Base-by-base conservation (phyloP, 2,888 invertebrate genomes). In the Torymus tubicola region DNA sequence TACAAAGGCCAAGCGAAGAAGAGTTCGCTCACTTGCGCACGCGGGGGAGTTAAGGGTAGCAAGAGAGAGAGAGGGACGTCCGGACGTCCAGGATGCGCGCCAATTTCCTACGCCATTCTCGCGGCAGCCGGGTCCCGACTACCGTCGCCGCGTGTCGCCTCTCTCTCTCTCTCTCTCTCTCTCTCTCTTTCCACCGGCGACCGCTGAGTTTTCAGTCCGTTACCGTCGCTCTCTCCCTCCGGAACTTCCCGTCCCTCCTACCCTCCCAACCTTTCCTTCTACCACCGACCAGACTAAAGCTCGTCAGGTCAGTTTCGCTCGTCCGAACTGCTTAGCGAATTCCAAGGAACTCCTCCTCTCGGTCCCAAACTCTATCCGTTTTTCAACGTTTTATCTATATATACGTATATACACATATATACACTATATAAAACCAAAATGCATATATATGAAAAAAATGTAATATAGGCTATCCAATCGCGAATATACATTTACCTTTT, bases 61-160 rank as follows among this genome's bases (percentile, higher is more conserved):
- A 21, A 73, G 52, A 42, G 42, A 42, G 42, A 42, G 42, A 42
- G 42, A 42, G 42, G 42, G 10, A 83, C 81, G 78, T 72, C 82
- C 83, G 83, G 83, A 82, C 77, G 78, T 83, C 74, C 83, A 83
- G 83, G 80, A 84, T 78, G 82, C 82, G 82, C 84, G 85, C 83
- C 86, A 86, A 86, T 86, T 86, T 86, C 83, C 84, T 84, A 75
- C 82, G 64, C 42, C 69, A 85, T 85, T 85, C 85, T 84, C 79
- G 79, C 80, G 42, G 42, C 42, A 42, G 42, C 42, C 42, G 5
- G 42, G 64, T 21, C 80, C 12, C 81, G 80, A 81, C 82, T 83
- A 79, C 81, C 79, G 21, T 0, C 18, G 50, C 53, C 71, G 53
- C 52, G 55, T 58, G 5, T 42, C 50, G 52, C 21, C 68, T 61